A percentile compares a stretch with the other conserved stretches of the same genome.
phyloP scores from a whole-genome alignment of 2,888 invertebrate species.

The Philhelius pedissequus region DNA sequence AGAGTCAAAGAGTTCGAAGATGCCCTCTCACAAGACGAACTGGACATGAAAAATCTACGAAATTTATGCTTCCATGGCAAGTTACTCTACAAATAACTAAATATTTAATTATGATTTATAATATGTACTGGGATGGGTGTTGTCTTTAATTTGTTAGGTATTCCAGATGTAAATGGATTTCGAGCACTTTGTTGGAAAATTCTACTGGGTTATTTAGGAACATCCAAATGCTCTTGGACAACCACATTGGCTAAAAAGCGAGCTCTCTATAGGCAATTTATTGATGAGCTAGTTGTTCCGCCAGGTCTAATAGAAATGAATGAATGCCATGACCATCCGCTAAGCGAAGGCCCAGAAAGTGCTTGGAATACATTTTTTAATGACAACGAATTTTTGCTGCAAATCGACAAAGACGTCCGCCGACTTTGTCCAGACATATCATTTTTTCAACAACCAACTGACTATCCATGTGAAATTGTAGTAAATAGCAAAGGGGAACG shows the following conservation, averaged over 20 bases:
- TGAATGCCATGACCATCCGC: slow-evolving; percentile 87
- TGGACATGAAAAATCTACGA: slow-evolving; percentile 85
- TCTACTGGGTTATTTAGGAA: slow-evolving; percentile 90
- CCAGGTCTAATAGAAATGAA: slow-evolving; percentile 84
- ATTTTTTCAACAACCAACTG: slow-evolving; percentile 97
- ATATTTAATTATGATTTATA: background rate
- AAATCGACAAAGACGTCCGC: slow-evolving; percentile 98
- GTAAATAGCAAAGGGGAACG: slow-evolving; percentile 90
- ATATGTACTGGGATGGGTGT: slow-evolving; percentile 41
- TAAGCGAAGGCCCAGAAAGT: slow-evolving; percentile 95
- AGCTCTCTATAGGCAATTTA: slow-evolving; percentile 88
- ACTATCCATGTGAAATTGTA: slow-evolving; percentile 90
- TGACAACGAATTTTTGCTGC: slow-evolving; percentile 97
- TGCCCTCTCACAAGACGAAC: slow-evolving; percentile 84
- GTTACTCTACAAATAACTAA: slow-evolving; percentile 54
- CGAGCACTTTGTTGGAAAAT: slow-evolving; percentile 94
- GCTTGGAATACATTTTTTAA: slow-evolving; percentile 97
- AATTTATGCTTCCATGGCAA: slow-evolving; percentile 90
- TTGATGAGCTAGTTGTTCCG: slow-evolving; percentile 93
- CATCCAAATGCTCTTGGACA: slow-evolving; percentile 84
- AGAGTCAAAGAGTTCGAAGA: slow-evolving; percentile 91
- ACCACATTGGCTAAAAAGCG: slow-evolving; percentile 86
- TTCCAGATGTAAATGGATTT: slow-evolving; percentile 91
- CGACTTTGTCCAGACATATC: slow-evolving; percentile 97
- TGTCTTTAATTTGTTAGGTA: slow-evolving; percentile 81